phyloP scores from a whole-genome alignment of 1,140 invertebrate species.

The Ectropis grisescens region DNA sequence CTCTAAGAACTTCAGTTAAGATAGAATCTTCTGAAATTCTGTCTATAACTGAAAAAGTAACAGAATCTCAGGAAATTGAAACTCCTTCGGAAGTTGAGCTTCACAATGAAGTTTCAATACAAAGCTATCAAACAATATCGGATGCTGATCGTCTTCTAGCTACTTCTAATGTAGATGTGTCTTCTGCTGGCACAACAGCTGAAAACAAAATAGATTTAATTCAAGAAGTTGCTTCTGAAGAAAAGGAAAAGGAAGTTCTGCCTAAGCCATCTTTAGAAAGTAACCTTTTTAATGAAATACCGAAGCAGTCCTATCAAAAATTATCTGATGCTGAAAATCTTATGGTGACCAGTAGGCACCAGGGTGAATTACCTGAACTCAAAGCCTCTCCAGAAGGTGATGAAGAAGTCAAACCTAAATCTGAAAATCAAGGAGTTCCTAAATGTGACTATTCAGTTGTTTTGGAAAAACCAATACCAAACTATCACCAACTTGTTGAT shows the following conservation, averaged over 20 bases:
- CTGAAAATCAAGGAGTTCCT: no score
- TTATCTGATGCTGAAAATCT: slow-evolving; percentile 15
- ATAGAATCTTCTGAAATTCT: not conserved
- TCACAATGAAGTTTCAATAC: slow-evolving; percentile 4
- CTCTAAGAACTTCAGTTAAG: slow-evolving; percentile 2
- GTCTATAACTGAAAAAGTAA: not conserved
- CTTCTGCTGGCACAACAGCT: no score
- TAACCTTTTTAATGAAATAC: not conserved
- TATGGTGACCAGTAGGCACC: slow-evolving; percentile 1
- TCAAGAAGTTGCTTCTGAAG: no score
- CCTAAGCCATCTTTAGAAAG: no score
- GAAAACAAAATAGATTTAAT: no score
- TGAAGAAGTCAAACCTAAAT: no score
- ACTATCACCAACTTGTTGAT: no score
- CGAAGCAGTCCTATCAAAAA: slow-evolving; percentile 8
- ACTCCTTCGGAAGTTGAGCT: not conserved
- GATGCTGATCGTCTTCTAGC: slow-evolving; percentile 16
- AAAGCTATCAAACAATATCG: slow-evolving; percentile 17
- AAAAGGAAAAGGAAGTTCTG: no score
- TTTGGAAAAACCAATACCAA: no score
- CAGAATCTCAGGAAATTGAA: not conserved
- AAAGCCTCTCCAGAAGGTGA: not conserved
- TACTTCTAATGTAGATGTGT: not conserved
- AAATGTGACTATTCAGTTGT: no score
- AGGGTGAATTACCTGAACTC: not conserved